Base-by-base conservation (phyloP, 2,113 vertebrate species). In the Nycticryphes semicollaris region DNA sequence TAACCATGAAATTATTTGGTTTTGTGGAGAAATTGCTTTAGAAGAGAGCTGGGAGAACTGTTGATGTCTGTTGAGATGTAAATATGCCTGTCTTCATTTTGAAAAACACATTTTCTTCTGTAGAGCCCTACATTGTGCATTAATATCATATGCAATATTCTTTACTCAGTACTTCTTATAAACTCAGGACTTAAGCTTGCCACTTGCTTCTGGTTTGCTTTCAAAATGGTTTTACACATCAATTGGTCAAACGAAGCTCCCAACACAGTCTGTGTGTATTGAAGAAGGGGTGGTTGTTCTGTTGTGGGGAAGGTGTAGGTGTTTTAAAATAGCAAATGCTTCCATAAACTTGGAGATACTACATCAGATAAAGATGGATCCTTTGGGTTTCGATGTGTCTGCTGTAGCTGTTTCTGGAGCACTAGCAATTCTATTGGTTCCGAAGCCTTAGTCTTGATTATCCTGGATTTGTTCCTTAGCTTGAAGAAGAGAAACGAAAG, bases 401-500 rank as follows among this genome's bases (percentile, higher is more conserved):
- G 27, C 7, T 64, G 47, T 19, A 50, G 83, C n/a, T 84, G 23
- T 86, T 91, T 43, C n/a, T 57, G 41, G 51, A 84, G 43, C 43
- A 24, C 12, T 57, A 51, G n/a, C 6, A 8, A 12, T 59, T 81
- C 14, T 63, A 0, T 43, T 41, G 27, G 57, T 39, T 67, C 48
- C 88, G 63, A n/a, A 62, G 27, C 69, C 51, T 62, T 15, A 37
- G 16, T 50, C 48, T 82, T 30, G 22, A 27, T 0, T 78, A 0
- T 70, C 35, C 59, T 89, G 57, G 35, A 2, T 84, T 86, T 92
- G 9, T 68, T 87, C 14, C 54, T 48, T 75, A 99, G 99, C 96
- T 99, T 53, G 99, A 99, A 96, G 99, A 99, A 59, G 98, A 99
- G 85, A 99, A 98, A 85, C 98, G 99, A 92, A 98, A 91, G 69